phyloP scores from a whole-genome alignment of 1,140 invertebrate genomes.

The Drosophila novamexicana region DNA sequence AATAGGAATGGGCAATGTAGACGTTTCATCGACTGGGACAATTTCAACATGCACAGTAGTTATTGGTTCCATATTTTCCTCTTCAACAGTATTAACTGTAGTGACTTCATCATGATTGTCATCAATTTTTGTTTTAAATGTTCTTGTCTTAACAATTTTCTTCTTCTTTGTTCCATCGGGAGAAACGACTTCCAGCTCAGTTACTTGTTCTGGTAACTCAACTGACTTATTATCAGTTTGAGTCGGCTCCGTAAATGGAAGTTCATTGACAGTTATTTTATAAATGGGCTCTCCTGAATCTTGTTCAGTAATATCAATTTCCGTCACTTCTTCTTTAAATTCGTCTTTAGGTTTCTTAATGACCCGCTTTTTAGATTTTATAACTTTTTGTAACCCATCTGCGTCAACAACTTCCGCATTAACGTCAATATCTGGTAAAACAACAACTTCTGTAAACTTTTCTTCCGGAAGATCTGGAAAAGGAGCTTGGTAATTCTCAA shows the following conservation, averaged over 20 bases:
- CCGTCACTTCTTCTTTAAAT: slow-evolving; percentile 57
- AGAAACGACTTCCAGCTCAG: slow-evolving; percentile 77
- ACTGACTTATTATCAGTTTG: slow-evolving; percentile 43
- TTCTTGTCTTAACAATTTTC: slow-evolving; percentile 71
- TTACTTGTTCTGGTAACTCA: slow-evolving; percentile 82
- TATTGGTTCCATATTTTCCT: slow-evolving; percentile 72
- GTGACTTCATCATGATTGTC: slow-evolving; percentile 75
- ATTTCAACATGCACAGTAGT: slow-evolving; percentile 67
- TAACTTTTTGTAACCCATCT: slow-evolving; percentile 33
- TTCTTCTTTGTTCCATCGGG: slow-evolving; percentile 78
- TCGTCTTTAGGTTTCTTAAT: slow-evolving; percentile 53
- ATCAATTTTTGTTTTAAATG: slow-evolving; percentile 68
- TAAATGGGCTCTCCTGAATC: slow-evolving; percentile 63
- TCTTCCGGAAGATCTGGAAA: slow-evolving; percentile 77
- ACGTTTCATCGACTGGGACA: slow-evolving; percentile 56
- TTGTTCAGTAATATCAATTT: slow-evolving; percentile 67
- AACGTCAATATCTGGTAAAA: slow-evolving; percentile 65
- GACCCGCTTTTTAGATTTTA: slow-evolving; percentile 40
- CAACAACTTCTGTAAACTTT: slow-evolving; percentile 59
- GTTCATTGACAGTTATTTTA: slow-evolving; percentile 58
- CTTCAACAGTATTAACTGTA: slow-evolving; percentile 81
- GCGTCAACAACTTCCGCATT: slow-evolving; percentile 30
- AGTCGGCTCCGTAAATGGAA: slow-evolving; percentile 36
- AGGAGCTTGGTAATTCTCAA: slow-evolving; percentile 72
- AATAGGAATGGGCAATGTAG: slow-evolving; percentile 59